Conservation (phyloP, 2,888 invertebrate species). For the Meiosimyza platycephala region DNA sequence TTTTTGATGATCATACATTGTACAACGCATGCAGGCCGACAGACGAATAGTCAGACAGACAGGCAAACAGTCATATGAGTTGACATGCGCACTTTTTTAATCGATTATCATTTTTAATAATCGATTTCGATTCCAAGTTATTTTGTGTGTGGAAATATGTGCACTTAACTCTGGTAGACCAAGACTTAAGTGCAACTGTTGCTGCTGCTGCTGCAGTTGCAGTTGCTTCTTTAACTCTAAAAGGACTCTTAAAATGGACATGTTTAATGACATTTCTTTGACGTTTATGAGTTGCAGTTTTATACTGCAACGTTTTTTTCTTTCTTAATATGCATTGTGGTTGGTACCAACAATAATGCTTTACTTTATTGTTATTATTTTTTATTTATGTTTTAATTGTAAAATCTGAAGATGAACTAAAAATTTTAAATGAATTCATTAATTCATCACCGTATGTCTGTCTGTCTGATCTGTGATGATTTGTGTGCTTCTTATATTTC, state of each 20-base stretch:
- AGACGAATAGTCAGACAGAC: background rate
- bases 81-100: constrained; percentile 53
- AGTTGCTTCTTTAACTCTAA: background rate
- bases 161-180: constrained; percentile 41
- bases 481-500: constrained; percentile 21
- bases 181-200: background rate
- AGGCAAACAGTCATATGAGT: background rate
- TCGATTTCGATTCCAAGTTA: constrained; percentile 56
- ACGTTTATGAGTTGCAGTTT: constrained; percentile 53
- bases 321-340: background rate
- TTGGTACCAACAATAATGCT: too few relatives aligned
- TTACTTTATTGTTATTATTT: background rate
- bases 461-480: constrained; percentile 13
- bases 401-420: constrained; percentile 27
- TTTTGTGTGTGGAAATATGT: constrained; percentile 42
- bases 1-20: constrained; percentile 24
- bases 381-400: constrained; percentile 26
- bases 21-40: background rate
- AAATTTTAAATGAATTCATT: constrained; percentile 34
- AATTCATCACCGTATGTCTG: constrained; percentile 23
- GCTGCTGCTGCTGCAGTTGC: too few relatives aligned
- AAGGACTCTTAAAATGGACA: constrained; percentile 26
- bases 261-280: constrained; percentile 47
- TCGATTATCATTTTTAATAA: constrained; percentile 69
- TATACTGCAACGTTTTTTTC: background rate